Base-by-base conservation (phyloP, 2,888 invertebrate genomes). In the Venustoraphidia nigricollis region DNA sequence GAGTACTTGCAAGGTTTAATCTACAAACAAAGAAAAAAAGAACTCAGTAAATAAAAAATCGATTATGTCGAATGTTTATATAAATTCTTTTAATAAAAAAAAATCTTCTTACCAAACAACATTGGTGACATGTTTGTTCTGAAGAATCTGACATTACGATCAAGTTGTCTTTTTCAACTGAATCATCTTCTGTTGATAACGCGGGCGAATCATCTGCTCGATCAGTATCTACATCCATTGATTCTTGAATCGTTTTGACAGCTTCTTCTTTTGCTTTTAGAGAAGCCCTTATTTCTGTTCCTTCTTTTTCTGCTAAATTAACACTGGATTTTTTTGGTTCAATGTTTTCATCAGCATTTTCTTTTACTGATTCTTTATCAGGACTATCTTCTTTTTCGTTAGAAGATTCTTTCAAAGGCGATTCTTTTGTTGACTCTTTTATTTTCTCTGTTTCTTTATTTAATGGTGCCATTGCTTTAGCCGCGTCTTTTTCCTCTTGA, bases 401-500 rank as follows among this genome's bases (percentile, higher is more conserved):
- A 27, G 27, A 27, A 27, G 27, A 27, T 27, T 27, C 27, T 27
- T 27, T 27, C 27, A 6, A 27, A 46, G 5, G 51, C 9, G 62
- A 6, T 27, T 27, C 27, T 27, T 27, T 27, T 27, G 27, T 27
- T 6, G 27, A 27, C 6, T 41, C 41, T 45, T 37, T 43, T 36
- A 8, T 48, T 46, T 47, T 56, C 39, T 41, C 44, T 3, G 27
- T 27, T 27, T 41, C 11, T 51, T 34, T 41, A 10, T 37, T 41
- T 27, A 41, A 41, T 41, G 14, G 27, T 34, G 59, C 59, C 46
- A 62, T 57, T 10, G 60, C 55, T 35, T 60, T 57, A 14, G 77
- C 79, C 49, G 73, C 74, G 45, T 76, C 76, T 57, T 79, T 80
- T 56, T 81, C 81, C 1, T 76, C 80, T 55, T 81, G 79, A 0